Percentiles rank a stretch among this genome's conserved stretches.
Conservation (phyloP, 1,140 invertebrate species). For the Cotesia glomerata region DNA sequence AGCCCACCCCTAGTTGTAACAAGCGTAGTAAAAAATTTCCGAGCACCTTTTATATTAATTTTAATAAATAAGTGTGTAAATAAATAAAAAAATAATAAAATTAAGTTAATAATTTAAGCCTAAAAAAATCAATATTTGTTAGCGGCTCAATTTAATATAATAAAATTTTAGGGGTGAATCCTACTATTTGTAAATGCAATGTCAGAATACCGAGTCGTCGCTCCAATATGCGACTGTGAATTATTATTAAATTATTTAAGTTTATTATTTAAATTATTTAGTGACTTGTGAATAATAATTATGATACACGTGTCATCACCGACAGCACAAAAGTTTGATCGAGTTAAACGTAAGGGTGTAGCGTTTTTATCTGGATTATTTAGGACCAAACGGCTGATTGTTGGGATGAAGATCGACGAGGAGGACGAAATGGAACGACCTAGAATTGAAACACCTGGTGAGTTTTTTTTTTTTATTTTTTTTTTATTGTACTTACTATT, state of each 20-base stretch:
- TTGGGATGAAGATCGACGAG: conserved; percentile 60
- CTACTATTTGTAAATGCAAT: not conserved
- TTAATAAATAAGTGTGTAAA: too few relatives aligned
- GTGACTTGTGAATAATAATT: conserved; percentile 37
- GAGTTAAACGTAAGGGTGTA: conserved; percentile 56
- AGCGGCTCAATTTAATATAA: too few relatives aligned
- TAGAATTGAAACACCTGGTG: conserved; percentile 57
- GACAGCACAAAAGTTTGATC: conserved; percentile 51
- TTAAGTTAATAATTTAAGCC: too few relatives aligned
- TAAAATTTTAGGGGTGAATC: not conserved
- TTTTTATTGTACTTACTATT: not conserved
- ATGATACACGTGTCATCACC: conserved; percentile 59
- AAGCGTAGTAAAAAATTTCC: not conserved
- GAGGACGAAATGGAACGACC: conserved; percentile 56
- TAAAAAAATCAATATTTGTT: too few relatives aligned
- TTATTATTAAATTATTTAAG: not conserved
- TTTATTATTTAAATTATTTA: conserved; percentile 2
- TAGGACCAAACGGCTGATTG: conserved; percentile 51
- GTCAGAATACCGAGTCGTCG: not conserved
- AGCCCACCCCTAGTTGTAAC: not conserved
- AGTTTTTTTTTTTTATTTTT: conserved; percentile 12
- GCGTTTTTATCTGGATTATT: conserved; percentile 55
- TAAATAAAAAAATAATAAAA: too few relatives aligned
- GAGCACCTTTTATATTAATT: not conserved
- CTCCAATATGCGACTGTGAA: too few relatives aligned